Evolutionary conservation across 2,888 invertebrate species (phyloP), one percentile per base, ranked within the genome.

Genomic region (Mesochorus sp.): DNA sequence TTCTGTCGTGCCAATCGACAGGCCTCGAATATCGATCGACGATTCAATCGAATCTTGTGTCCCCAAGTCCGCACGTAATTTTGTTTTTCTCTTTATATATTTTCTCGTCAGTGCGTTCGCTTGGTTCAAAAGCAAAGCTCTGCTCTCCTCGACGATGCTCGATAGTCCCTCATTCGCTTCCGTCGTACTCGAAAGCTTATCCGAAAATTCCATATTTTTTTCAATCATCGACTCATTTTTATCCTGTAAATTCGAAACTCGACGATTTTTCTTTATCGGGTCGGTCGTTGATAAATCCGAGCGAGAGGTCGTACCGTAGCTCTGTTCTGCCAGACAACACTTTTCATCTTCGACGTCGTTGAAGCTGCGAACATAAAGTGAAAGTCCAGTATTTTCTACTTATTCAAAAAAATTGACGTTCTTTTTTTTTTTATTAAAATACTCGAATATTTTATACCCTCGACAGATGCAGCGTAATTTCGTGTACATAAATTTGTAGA

Each of bases 401-500:
- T n/a, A n/a, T n/a, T n/a, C n/a, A n/a, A n/a, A n/a, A n/a, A n/a
- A n/a, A n/a, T n/a, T n/a, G n/a, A n/a, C n/a, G n/a, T n/a, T n/a
- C n/a, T n/a, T n/a, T n/a, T n/a, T n/a, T n/a, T n/a, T n/a, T n/a
- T n/a, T n/a, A n/a, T n/a, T n/a, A n/a, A n/a, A n/a, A n/a, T n/a
- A n/a, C n/a, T 21, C 1, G 39, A 53, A 34, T 19, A 14, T n/a
- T n/a, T n/a, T n/a, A 39, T 57, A 76, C 79, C 76, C 53, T 34
- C 64, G 72, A 55, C 34, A 68, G 21, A 68, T 62, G 39, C 61
- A 76, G 26, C 76, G 70, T 51, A 76, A 34, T 42, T 76, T 79
- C 21, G 67, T 44, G 51, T 64, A 79, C n/a, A 79, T 57, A 31
- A 68, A 76, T 72, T 44, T 62, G 68, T 76, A 79, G 73, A 62